A percentile compares a stretch with the other conserved stretches of the same genome.
These are phyloP conservation scores for Physella acuta DNA, from an alignment of 1,140 invertebrate genomes.

Conservation along the genomic window DNA sequence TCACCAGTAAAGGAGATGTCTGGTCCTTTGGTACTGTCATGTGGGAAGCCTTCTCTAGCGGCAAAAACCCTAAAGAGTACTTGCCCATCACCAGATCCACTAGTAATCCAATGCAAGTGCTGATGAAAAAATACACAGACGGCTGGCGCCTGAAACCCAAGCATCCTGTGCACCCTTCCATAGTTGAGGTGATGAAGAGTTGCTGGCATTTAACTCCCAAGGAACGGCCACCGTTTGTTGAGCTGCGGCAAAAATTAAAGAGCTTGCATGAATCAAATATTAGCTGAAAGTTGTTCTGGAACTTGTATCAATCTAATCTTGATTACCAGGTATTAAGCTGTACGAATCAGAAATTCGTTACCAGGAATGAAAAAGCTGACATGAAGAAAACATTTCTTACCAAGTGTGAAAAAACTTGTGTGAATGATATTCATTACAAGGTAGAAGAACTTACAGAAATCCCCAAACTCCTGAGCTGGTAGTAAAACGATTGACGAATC, in stretches of 20 bases:
- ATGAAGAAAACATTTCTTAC: no score
- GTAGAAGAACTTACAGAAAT: no score
- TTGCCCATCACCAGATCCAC: background rate
- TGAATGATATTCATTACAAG: no score
- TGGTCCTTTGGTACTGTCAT: slow-evolving; percentile 17
- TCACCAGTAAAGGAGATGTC: slow-evolving; percentile 96
- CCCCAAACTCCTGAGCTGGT: no score
- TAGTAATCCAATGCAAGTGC: background rate
- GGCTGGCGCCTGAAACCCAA: background rate
- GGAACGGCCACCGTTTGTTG: slow-evolving; percentile 68
- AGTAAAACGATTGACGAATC: no score
- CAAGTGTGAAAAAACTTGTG: no score
- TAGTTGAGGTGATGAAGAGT: slow-evolving; percentile 79
- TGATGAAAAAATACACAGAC: background rate
- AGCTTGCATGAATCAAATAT: background rate
- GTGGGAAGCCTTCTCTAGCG: slow-evolving; percentile 16
- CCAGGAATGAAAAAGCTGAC: no score
- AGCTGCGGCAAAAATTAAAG: slow-evolving; percentile 5
- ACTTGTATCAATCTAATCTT: no score
- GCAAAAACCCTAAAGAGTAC: background rate
- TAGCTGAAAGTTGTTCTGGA: no score
- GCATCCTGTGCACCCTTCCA: background rate
- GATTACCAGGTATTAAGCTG: no score
- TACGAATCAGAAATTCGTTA: no score
- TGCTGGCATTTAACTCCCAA: slow-evolving; percentile 88